phyloP scores from a whole-genome alignment of 2,113 vertebrate genomes.

The Numenius arquata region DNA sequence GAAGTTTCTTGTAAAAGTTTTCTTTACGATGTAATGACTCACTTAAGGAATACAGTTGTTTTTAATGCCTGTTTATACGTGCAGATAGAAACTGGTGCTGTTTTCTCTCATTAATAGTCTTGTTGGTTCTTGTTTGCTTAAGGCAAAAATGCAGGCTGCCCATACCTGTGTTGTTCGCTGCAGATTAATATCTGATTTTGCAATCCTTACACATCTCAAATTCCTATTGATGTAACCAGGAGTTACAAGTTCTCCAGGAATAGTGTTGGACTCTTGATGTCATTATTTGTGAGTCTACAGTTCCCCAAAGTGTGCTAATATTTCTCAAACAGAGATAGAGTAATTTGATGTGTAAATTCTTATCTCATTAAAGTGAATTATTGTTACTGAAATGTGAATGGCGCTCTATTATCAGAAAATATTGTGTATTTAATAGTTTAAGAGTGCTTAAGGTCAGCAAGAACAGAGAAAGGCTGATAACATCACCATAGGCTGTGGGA shows the following conservation, averaged over 20 bases:
- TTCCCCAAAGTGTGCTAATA: not conserved
- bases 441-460: slow-evolving; percentile 53
- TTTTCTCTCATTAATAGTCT: slow-evolving; percentile 58
- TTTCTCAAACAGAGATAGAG: not conserved
- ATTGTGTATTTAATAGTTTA: slow-evolving; percentile 60
- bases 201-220: slow-evolving; percentile 23
- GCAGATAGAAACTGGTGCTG: slow-evolving; percentile 47
- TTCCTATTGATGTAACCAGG: not conserved
- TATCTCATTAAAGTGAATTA: slow-evolving; percentile 46
- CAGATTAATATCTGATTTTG: slow-evolving; percentile 60
- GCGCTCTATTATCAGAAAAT: slow-evolving; percentile 57
- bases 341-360: not conserved
- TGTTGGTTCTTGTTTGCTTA: slow-evolving; percentile 66
- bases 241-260: slow-evolving; percentile 35
- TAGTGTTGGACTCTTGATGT: not conserved
- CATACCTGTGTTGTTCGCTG: slow-evolving; percentile 20
- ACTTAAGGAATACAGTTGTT: slow-evolving; percentile 1
- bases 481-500: not conserved
- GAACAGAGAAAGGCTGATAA: slow-evolving; percentile 32
- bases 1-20: slow-evolving; percentile 27
- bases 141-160: slow-evolving; percentile 63
- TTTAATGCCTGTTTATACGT: slow-evolving; percentile 48
- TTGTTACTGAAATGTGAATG: slow-evolving; percentile 59
- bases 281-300: not conserved
- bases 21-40: not conserved